Conservation (phyloP, 2,113 vertebrate species). For the Lipotes vexillifer region DNA sequence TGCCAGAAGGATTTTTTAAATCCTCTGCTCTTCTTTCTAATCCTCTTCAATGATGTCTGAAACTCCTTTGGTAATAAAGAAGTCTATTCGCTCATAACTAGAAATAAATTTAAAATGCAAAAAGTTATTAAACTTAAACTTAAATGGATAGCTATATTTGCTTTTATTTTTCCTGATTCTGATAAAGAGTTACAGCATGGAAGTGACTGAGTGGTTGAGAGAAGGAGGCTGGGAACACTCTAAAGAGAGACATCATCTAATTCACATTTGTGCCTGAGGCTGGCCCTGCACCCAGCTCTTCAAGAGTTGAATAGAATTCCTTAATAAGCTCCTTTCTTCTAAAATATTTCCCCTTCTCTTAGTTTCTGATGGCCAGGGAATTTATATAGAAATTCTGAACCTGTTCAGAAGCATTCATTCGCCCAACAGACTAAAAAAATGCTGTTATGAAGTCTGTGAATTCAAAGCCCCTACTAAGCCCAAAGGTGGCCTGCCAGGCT, state of each 20-base stretch:
- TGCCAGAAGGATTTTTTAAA: not conserved
- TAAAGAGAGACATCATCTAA: not conserved
- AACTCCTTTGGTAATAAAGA: not conserved
- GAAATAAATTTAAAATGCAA: conserved; percentile 23
- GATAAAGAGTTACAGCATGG: not conserved
- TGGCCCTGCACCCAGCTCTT: not conserved
- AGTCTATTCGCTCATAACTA: not conserved
- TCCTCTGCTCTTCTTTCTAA: not conserved
- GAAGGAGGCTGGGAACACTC: not conserved
- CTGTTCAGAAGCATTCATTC: not conserved
- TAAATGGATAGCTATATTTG: not conserved
- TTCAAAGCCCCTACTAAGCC: not conserved
- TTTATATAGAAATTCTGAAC: not conserved
- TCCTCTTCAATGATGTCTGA: not conserved
- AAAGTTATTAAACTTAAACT: not conserved
- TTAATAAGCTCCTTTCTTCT: not conserved
- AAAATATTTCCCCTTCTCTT: not conserved
- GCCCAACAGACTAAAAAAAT: not conserved
- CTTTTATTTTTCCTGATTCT: not conserved
- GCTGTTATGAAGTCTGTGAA: not conserved
- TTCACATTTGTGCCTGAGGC: not conserved
- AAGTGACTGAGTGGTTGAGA: not conserved
- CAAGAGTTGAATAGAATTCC: not conserved
- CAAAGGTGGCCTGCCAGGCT: not conserved
- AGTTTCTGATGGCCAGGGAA: not conserved